Evolutionary conservation across 2,888 invertebrate species (phyloP), one percentile per base, ranked within the genome.

Genomic region (Drosophila longiperda): DNA sequence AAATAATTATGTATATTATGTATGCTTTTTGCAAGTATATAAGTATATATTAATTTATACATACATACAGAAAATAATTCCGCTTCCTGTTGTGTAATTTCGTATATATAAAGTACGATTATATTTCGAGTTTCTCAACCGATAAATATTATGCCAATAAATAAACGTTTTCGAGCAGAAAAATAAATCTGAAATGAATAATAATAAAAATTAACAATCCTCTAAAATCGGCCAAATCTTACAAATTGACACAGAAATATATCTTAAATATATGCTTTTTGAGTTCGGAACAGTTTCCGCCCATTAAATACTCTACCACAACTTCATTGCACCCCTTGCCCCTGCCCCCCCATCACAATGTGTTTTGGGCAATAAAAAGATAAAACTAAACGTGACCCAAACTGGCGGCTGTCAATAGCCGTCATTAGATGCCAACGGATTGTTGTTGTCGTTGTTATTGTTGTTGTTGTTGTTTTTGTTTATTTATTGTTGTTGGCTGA

Each of bases 401-500:
- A 79, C 79, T 70, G 65, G 70, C 34, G 29, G 53, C 66, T 42
- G 62, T 73, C 76, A 78, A 78, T 67, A 49, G 78, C 70, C 57
- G 80, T 75, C 80, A 80, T 82, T 83, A 78, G 71, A 53, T 69
- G 80, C 64, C 74, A 75, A 67, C 64, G 52, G 52, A 45, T 58
- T 66, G 34, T 72, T 66, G 65, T 74, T 63, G 23, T 26, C 3
- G 15, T 26, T 29, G n/a, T n/a, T 72, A 59, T 65, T 65, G 67
- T 74, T 52, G 15, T 26, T 29, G n/a, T n/a, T 72, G 61, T 65
- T 65, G 67, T 74, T 52, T 6, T 29, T 29, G 36, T 55, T 57
- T 20, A 23, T 23, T 80, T 79, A 38, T 55, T 52, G 36, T 52
- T 63, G 52, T 53, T 69, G 49, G 53, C 66, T 79, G 69, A 78